These are phyloP conservation scores for Amphipyra berbera DNA, from an alignment of 2,888 invertebrate species.

Conservation along the genomic window DNA sequence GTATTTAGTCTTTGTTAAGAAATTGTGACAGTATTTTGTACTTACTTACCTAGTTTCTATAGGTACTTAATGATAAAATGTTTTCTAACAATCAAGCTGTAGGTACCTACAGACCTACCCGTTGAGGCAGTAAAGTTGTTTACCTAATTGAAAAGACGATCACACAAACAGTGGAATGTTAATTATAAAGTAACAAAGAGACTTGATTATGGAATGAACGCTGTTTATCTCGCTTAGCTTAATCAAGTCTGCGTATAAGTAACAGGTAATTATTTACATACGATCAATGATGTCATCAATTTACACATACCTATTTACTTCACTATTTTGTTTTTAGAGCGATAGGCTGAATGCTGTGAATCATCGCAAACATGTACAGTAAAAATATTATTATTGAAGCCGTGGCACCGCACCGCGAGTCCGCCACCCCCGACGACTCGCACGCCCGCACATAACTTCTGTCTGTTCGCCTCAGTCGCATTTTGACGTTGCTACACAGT, in stretches of 20 bases:
- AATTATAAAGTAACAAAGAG: constrained; percentile 38
- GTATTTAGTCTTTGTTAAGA: constrained; percentile 5
- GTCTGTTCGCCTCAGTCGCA: constrained; percentile 73
- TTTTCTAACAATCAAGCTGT: background rate
- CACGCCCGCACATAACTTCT: constrained; percentile 57
- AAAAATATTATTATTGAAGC: constrained; percentile 62
- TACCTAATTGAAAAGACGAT: constrained; percentile 20
- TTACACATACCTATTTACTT: constrained; percentile 53
- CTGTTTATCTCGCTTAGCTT: constrained; percentile 35
- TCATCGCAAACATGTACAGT: constrained; percentile 64
- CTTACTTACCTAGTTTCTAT: too few relatives aligned
- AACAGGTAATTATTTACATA: constrained; percentile 46
- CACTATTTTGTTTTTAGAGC: constrained; percentile 54
- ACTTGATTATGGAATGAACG: constrained; percentile 22
- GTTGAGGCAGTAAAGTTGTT: constrained; percentile 12
- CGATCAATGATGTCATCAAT: constrained; percentile 57
- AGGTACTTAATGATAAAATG: too few relatives aligned
- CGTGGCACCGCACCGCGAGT: constrained; percentile 62
- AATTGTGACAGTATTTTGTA: background rate
- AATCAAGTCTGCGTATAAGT: constrained; percentile 17
- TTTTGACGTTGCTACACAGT: constrained; percentile 75
- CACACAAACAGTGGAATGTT: constrained; percentile 32
- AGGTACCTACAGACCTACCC: background rate
- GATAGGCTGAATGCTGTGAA: constrained; percentile 63
- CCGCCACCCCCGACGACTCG: constrained; percentile 67